Evolutionary conservation across 2,888 invertebrate species (phyloP), one percentile per base, ranked within the genome.

Genomic region (Fragum sueziense): DNA sequence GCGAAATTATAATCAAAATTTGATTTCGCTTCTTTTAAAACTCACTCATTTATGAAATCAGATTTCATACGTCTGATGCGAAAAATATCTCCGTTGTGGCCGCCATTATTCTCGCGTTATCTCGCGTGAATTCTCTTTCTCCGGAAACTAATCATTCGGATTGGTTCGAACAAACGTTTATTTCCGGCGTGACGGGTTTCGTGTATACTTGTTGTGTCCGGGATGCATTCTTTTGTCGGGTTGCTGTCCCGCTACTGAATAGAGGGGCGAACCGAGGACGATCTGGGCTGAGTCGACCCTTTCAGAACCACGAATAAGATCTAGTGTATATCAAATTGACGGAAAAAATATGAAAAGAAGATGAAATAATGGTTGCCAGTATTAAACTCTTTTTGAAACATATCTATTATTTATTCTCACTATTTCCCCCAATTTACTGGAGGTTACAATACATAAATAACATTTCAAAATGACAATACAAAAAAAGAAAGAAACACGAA

Each of bases 1-100:
- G 65, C 65, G 65, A 79, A 72, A 77, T 72, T 51, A 79, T 82
- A 82, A 82, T 82, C 76, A 74, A 75, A 82, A 79, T 82, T 77
- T 79, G 74, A 82, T 82, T 74, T 77, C 77, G 31, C 33, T 74
- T 59, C 74, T 65, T 61, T 79, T 65, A 57, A 65, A 54, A 82
- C 47, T 65, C 82, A 77, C 41, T 79, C 73, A 70, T 20, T 70
- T 71, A 72, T 82, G 70, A 74, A 82, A 82, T 82, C 79, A 75
- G 65, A 76, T 82, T 82, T 79, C 79, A 70, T 79, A 77, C 79
- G 57, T 75, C 70, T 54, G 71, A 70, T 72, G 76, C 79, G 70
- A 61, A 69, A 79, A 82, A 76, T 79, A 74, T 77, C 79, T 76
- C 65, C 69, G 69, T 70, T 73, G 70, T 70, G 71, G 54, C 57